Evolutionary conservation across 92 coral and sea anemone species (phyloP).

Genomic region (Epizoanthus scotinus): DNA sequence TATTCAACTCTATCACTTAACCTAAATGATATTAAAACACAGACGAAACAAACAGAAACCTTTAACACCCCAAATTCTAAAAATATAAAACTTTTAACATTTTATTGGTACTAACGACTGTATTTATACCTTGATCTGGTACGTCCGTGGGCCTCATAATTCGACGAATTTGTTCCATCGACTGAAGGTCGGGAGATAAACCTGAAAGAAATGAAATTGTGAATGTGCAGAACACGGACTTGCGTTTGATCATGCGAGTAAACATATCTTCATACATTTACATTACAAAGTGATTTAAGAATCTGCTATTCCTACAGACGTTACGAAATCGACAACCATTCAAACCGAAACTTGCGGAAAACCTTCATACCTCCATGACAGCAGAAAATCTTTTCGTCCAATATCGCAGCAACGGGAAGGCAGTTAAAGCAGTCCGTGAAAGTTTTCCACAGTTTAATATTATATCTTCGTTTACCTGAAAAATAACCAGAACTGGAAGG

Average conservation of each 20-base stretch:
- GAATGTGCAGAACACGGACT: neutral
- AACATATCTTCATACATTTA: neutral
- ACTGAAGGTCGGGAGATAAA: slow-evolving; percentile 95
- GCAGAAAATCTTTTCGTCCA: slow-evolving; percentile 98
- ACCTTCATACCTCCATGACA: slow-evolving; percentile 92
- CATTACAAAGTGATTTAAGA: neutral
- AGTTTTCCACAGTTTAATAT: slow-evolving; percentile 96
- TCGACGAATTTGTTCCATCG: slow-evolving; percentile 98
- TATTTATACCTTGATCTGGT: slow-evolving; percentile 90
- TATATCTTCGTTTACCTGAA: slow-evolving; percentile 95
- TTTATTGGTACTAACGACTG: neutral
- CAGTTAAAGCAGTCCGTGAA: slow-evolving; percentile 99
- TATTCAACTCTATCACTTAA: slow-evolving; percentile 5
- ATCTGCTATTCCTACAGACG: too few relatives aligned
- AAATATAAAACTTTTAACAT: neutral
- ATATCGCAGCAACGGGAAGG: slow-evolving; percentile 93
- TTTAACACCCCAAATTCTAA: neutral
- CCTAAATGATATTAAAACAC: neutral
- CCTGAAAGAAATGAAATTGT: slow-evolving; percentile 52
- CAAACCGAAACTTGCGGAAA: neutral
- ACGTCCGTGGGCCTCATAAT: slow-evolving; percentile 99
- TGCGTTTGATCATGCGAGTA: too few relatives aligned
- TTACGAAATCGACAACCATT: neutral
- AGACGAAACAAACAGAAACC: neutral
- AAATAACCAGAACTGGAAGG: slow-evolving; percentile 21